Base-by-base conservation (phyloP, 2,888 invertebrate species). In the Harpalus rubripes region DNA sequence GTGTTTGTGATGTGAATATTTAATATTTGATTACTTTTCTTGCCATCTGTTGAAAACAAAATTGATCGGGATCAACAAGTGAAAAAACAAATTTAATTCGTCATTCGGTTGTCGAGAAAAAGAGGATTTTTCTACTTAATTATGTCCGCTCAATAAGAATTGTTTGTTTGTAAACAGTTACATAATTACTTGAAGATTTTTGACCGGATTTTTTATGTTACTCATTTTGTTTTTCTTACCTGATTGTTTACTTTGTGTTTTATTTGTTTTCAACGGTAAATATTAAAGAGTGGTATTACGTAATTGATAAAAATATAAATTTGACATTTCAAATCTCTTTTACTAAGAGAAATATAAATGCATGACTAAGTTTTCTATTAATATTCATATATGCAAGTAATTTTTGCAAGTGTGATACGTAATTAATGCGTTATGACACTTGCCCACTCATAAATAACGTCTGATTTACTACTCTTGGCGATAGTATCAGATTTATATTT, bases 341-440 rank as follows among this genome's bases (percentile, higher is more conserved):
- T 26, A 63, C 8, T 68, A 32, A 15, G 68, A 32, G 68, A 68
- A 68, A 7, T 68, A 68, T 15, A 39, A n/a, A 32, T 52, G 10
- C 44, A 52, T 52, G 44, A 52, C 44, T 52, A 52, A 68, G 15
- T 68, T 18, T 63, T 52, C 44, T 68, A 68, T 68, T 68, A 32
- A 65, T 26, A 65, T 65, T 65, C 32, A 65, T 65, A 22, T 65
- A 65, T 65, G 12, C 32, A 32, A n/a, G 32, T 26, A n/a, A 68
- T 68, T 68, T 63, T 68, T 68, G 41, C n/a, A 15, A 68, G 26
- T 68, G 3, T 68, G 0, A 63, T 63, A 26, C 26, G 39, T 32
- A 68, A 68, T 68, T 68, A 68, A 39, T 39, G 32, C 32, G 39
- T 32, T 68, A 68, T 68, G 68, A 68, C 68, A 68, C 68, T 39